These are phyloP conservation scores for Erpetoichthys calabaricus DNA, from an alignment of 2,797 vertebrate genomes.

Conservation along the genomic window DNA sequence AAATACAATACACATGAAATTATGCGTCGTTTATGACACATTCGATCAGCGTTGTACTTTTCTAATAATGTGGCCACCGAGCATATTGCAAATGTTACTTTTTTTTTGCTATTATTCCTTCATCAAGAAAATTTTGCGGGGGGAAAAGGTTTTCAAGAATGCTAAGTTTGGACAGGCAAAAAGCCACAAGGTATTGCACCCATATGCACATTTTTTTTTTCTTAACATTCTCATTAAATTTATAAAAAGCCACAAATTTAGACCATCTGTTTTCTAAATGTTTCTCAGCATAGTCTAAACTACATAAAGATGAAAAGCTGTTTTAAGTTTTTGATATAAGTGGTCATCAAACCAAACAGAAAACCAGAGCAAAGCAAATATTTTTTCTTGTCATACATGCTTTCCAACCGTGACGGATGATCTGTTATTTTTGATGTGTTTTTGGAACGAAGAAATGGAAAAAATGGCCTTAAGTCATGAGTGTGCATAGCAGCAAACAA, in stretches of 20 bases:
- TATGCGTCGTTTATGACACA: no score
- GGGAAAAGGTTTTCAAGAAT: constrained; percentile 15
- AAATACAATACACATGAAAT: no score
- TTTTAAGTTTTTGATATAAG: constrained; percentile 39
- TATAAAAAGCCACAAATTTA: constrained; percentile 40
- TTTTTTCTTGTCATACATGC: constrained; percentile 35
- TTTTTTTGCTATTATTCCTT: no score
- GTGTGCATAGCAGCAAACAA: constrained; percentile 17
- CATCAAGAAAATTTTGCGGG: no score
- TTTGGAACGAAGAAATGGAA: constrained; percentile 27
- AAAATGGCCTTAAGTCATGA: constrained; percentile 28
- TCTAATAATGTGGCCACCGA: no score
- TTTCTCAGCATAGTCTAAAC: constrained; percentile 30
- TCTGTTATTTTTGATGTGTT: constrained; percentile 32
- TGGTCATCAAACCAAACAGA: constrained; percentile 35
- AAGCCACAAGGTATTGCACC: constrained; percentile 30
- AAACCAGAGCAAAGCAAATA: constrained; percentile 45
- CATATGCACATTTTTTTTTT: constrained; percentile 22
- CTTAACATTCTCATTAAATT: constrained; percentile 36
- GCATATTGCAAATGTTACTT: no score
- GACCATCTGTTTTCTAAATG: constrained; percentile 39
- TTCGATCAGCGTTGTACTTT: no score
- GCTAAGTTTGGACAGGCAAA: constrained; percentile 29
- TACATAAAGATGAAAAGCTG: constrained; percentile 30
- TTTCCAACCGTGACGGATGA: constrained; percentile 33